Evolutionary conservation across 2,888 invertebrate species (phyloP), one percentile per base, ranked within the genome.

Genomic region (Sarcophaga rosellei): DNA sequence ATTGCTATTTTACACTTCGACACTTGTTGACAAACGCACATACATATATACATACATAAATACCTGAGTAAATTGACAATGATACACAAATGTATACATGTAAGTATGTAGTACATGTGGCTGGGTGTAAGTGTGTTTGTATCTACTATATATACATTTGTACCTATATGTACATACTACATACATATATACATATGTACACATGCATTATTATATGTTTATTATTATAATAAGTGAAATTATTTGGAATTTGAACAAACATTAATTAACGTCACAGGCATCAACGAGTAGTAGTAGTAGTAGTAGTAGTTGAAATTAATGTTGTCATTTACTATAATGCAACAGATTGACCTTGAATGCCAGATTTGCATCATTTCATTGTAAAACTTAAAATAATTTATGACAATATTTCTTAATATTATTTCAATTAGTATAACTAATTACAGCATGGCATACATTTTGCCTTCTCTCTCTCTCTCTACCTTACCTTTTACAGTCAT

Each of bases 1-100:
- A 77, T 57, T 63, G 12, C 75, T 63, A 20, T 44, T 75, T 44
- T 21, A 45, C 62, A 75, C 45, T 63, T 45, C 44, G 45, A 44
- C 45, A 72, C 57, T 47, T 17, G 17, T 61, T 61, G 11, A 53
- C 53, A 53, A 47, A 53, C 23, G 12, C 20, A 20, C n/a, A 20
- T 53, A n/a, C 11, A 21, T 6, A 11, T 21, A 45, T 45, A 10
- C 70, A 23, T 70, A 53, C 15, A 25, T 20, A 17, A 15, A 47
- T 70, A 70, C 23, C 45, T 20, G 17, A 8, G 47, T 12, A 47
- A 47, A 59, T 59, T n/a, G 3, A 35, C 6, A 35, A 35, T 35
- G 0, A 35, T 35, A 35, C 0, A 35, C 35, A 35, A 8, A 8
- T 35, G 35, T 35, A 10, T 35, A 10, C 6, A 35, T 35, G n/a